Evolutionary conservation across 1,140 invertebrate species (phyloP).

Genomic region (Mizuhopecten yessoensis): DNA sequence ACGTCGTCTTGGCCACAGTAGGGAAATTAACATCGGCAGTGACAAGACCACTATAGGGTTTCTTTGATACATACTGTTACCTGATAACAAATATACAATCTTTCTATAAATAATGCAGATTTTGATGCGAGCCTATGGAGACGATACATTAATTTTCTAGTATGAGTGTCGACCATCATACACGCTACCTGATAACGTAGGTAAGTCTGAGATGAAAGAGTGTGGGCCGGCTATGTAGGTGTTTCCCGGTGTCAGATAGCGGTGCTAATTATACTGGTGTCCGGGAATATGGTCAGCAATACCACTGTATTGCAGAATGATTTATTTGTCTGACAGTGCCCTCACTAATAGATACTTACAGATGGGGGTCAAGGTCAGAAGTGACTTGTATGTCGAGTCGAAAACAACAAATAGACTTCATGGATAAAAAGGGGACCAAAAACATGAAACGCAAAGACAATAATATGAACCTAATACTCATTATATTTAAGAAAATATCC

Average conservation of each 20-base stretch:
- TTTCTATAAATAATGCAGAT: not conserved
- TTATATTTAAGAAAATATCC: no score
- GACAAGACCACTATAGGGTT: not conserved
- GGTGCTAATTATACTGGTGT: not conserved
- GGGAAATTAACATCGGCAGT: not conserved
- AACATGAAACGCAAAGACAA: no score
- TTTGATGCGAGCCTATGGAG: not conserved
- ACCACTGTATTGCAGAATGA: not conserved
- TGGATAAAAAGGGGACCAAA: no score
- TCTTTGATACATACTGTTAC: not conserved
- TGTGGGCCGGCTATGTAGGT: not conserved
- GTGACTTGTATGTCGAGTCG: no score
- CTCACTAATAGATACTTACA: not conserved
- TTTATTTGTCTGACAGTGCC: not conserved
- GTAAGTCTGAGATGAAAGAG: not conserved
- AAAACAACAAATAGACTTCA: no score
- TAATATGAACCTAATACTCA: no score
- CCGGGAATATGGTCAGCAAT: not conserved
- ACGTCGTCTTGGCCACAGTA: not conserved
- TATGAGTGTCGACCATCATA: not conserved
- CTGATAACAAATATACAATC: not conserved
- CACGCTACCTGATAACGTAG: not conserved
- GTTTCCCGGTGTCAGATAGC: not conserved
- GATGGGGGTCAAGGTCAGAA: slow-evolving; percentile 8
- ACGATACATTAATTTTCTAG: not conserved